These are phyloP conservation scores for Scolopax bukidnonensis DNA, from an alignment of 2,797 vertebrate species.

Conservation along the genomic window DNA sequence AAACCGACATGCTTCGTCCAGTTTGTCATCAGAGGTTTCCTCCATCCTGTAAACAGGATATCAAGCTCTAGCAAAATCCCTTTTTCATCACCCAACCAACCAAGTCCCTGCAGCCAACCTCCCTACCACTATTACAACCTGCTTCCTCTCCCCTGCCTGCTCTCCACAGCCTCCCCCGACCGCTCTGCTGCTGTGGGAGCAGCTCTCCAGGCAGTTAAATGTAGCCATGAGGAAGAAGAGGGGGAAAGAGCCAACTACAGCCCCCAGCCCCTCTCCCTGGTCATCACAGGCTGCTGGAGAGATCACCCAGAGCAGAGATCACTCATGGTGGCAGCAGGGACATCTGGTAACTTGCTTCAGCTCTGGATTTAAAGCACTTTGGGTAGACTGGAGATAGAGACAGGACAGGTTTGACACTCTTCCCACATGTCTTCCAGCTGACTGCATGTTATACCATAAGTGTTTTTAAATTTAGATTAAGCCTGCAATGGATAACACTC, in stretches of 20 bases:
- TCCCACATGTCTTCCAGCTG: background rate
- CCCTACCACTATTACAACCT: background rate
- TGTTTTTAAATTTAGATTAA: background rate
- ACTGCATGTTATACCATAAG: background rate
- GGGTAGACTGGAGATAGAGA: background rate
- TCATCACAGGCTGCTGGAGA: background rate
- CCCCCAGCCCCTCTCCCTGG: background rate
- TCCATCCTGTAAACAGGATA: background rate
- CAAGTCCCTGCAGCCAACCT: background rate
- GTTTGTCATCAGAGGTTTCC: background rate
- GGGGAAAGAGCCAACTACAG: rapidly evolving
- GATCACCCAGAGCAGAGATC: rapidly evolving
- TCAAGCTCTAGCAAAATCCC: background rate
- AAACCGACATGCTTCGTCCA: background rate
- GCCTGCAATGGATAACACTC: background rate
- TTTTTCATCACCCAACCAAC: background rate
- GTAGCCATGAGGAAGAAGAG: background rate
- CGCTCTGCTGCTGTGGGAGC: background rate
- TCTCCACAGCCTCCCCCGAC: background rate
- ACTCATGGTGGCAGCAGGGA: background rate
- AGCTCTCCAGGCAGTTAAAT: background rate
- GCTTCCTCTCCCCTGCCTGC: background rate
- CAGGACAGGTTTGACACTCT: background rate
- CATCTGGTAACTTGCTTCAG: background rate
- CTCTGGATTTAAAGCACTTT: background rate